Conservation (phyloP, 2,888 invertebrate species). For the Thereva nobilitata region DNA sequence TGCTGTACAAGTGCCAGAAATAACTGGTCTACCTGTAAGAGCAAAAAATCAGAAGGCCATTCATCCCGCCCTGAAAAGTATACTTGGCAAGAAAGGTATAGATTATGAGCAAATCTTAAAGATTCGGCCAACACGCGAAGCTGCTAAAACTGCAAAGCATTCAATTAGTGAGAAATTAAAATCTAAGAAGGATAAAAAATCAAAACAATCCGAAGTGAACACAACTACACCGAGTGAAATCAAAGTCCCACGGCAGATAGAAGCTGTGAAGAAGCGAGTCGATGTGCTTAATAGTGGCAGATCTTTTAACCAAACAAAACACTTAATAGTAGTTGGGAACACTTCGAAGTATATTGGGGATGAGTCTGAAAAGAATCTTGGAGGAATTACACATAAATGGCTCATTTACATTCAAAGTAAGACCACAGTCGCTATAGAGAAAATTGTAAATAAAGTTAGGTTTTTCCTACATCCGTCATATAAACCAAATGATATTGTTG, state of each 20-base stretch:
- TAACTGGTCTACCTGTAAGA: slow-evolving; percentile 42
- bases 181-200: slow-evolving; percentile 44
- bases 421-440: slow-evolving; percentile 64
- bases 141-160: slow-evolving; percentile 58
- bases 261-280: slow-evolving; percentile 53
- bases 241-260: slow-evolving; percentile 55
- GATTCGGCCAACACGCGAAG: slow-evolving; percentile 59
- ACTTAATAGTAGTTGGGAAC: slow-evolving; percentile 67
- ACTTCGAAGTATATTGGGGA: slow-evolving; percentile 81
- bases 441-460: slow-evolving; percentile 72
- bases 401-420: slow-evolving; percentile 82
- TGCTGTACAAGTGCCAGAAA: background rate
- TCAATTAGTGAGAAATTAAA: slow-evolving; percentile 52
- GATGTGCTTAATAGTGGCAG: slow-evolving; percentile 61
- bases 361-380: slow-evolving; percentile 66
- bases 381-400: slow-evolving; percentile 82
- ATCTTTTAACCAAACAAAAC: slow-evolving; percentile 62
- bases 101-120: slow-evolving; percentile 61
- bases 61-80: slow-evolving; percentile 77
- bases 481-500: slow-evolving; percentile 82
- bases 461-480: slow-evolving; percentile 86
- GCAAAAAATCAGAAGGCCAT: slow-evolving; percentile 60
- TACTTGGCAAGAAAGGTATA: slow-evolving; percentile 66
- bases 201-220: slow-evolving; percentile 6
- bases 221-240: background rate